Evolutionary conservation across 2,888 invertebrate species (phyloP), one percentile per base, ranked within the genome.

Genomic region (Lithophane leautieri): DNA sequence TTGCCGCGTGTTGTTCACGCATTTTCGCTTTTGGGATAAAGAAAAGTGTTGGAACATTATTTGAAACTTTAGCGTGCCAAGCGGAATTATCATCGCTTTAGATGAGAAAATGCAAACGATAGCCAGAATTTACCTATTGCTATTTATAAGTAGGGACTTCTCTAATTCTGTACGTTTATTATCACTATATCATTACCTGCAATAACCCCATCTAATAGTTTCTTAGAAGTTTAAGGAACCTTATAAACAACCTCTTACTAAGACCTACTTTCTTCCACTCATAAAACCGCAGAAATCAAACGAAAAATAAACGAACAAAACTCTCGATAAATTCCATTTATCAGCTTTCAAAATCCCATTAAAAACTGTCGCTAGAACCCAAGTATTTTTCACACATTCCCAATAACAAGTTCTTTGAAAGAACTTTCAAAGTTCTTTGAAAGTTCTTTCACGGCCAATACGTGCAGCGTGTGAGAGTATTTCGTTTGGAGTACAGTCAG

Each of bases 341-440:
- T 82, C 71, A 73, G 76, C 50, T 83, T 79, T 82, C 68, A 62
- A 82, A 80, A 83, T 63, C 81, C 76, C 76, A 76, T 83, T 80
- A 83, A 76, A 79, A 66, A 47, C 66, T 76, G 76, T 72, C 80
- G 76, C 65, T 44, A 40, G 67, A 61, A 71, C n/a, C 63, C 40
- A 66, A 75, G 70, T 63, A 83, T 82, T 83, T 80, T 63, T 81
- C 82, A 69, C 81, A 71, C 63, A 81, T 69, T 71, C 60, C 63
- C 52, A 80, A 76, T 73, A 83, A 78, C 71, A 80, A 81, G 77
- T 67, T 77, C 82, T 71, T 80, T 73, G 28, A 77, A 67, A 79
- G 81, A 76, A 81, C 70, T 81, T 81, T 54, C 1, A 73, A 78
- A 78, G 77, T 75, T 68, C 76, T 67, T 68, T 66, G 25, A 71